Base-by-base conservation (phyloP, 2,888 invertebrate species). In the Drosophila suboccidentalis region DNA sequence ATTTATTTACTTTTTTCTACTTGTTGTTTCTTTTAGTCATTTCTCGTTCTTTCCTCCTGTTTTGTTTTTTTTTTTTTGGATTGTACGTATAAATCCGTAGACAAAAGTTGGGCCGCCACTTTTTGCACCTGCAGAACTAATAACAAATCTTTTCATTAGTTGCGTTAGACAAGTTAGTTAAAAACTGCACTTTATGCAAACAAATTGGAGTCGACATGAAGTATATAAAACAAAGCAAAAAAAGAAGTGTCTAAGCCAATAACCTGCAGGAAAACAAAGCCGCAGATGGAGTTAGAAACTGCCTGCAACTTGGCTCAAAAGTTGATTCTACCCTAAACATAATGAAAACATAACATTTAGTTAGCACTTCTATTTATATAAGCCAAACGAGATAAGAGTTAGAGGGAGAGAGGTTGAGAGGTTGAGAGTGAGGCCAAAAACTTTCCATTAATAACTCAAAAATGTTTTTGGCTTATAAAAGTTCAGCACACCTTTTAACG, bases 331-430 rank as follows among this genome's bases (percentile, higher is more conserved):
- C 65, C 50, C 70, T 68, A 71, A 75, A 58, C 80, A 85, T 90
- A 85, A 89, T 88, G 88, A 82, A 89, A 89, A 80, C 90, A 87
- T 88, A 90, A 90, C 86, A 90, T 90, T 87, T 89, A 82, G 80
- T 90, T 89, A 80, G 86, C 83, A 85, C 82, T 80, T 78, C 58
- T 82, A 87, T 90, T 85, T 80, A 75, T 80, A 69, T 65, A 82
- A 80, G 69, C 38, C 61, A 32, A 34, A 26, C 38, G 50, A 50
- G 50, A 15, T 26, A 49, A 26, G 19, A 36, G 50, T 11, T n/a
- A n/a, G 59, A 13, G 17, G 5, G 51, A 22, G 34, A 17, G 2
- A 1, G 11, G 2, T 11, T 9, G 50, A 5, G 15, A n/a, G 54
- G 13, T 10, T 32, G 44, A 34, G 34, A 17, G 2, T 11, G 47